Conservation (phyloP, 2,888 invertebrate genomes). For the Diadromus collaris region DNA sequence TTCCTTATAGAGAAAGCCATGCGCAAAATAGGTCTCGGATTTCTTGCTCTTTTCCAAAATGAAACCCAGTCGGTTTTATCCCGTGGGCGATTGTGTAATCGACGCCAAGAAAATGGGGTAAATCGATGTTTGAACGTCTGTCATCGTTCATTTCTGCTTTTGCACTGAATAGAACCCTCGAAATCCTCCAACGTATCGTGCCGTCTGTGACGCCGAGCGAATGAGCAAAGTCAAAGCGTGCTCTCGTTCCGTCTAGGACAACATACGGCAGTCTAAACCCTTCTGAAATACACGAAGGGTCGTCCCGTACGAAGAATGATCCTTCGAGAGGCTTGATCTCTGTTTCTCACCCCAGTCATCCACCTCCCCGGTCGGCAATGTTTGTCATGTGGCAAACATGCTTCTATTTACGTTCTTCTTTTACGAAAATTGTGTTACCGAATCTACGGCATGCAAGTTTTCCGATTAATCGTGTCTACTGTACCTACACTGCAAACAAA, state of each 20-base stretch:
- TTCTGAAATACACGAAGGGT: slow-evolving; percentile 48
- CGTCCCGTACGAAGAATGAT: slow-evolving; percentile 52
- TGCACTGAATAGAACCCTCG: slow-evolving; percentile 36
- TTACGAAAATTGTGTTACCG: background rate
- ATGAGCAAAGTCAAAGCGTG: slow-evolving; percentile 42
- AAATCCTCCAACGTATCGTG: slow-evolving; percentile 18
- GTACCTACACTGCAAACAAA: background rate
- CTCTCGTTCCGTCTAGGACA: slow-evolving; percentile 30
- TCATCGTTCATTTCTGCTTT: slow-evolving; percentile 36
- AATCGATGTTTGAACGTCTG: slow-evolving; percentile 48
- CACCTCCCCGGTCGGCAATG: background rate
- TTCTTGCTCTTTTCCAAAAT: background rate
- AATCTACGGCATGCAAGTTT: background rate
- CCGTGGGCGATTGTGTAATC: slow-evolving; percentile 29
- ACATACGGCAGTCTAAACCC: slow-evolving; percentile 57
- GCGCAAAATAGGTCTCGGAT: background rate
- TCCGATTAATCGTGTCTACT: background rate
- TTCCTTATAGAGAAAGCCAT: background rate
- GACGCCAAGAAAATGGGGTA: slow-evolving; percentile 19
- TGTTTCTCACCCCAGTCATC: slow-evolving; percentile 35
- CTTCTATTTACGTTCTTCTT: background rate
- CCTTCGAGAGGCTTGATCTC: slow-evolving; percentile 58
- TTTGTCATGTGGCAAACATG: background rate
- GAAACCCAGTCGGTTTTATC: slow-evolving; percentile 4
- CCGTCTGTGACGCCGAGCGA: slow-evolving; percentile 39